Base-by-base conservation (phyloP, 2,113 vertebrate species). In the Coreoperca whiteheadi region DNA sequence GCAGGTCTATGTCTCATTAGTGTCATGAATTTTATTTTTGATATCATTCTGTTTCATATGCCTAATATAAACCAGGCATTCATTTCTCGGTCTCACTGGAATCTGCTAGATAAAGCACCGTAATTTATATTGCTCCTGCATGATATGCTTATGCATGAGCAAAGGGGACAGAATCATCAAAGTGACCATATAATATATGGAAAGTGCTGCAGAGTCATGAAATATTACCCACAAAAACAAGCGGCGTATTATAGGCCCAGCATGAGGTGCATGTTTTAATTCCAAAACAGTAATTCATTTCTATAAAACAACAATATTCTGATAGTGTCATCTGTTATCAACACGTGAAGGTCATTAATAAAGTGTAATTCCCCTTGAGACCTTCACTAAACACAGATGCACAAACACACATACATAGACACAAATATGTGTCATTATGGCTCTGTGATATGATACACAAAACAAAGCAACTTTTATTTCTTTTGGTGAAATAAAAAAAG, bases 161-260 rank as follows among this genome's bases (percentile, higher is more conserved):
- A 83, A 77, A 93, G 86, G 71, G 71, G 74, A 83, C 56, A 83
- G 78, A 86, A 74, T 84, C 66, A 83, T 92, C 88, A 91, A 87
- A 92, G 89, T 92, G 91, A 91, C 91, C 88, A 85, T 87, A 91
- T 92, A 89, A 93, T 91, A 91, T 92, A 92, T 90, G 85, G 84
- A 89, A 85, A 91, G 89, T n/a, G 79, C 87, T 84, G 68, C 82
- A 79, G 75, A 87, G 82, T 86, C 67, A 84, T 88, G 86, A 91
- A 87, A 88, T 82, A 90, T 88, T 88, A 82, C 78, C 71, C 74
- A 63, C 71, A 78, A 92, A 85, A 92, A 84, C 77, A 93, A 84
- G 81, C 70, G n/a, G 48, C 59, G n/a, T 75, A 92, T 94, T 89
- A 92, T 70, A 66, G 46, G 51, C 88, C 28, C 85, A 89, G 88